Evolutionary conservation across 2,888 invertebrate genomes (phyloP).

Genomic region (Hololepta plana): DNA sequence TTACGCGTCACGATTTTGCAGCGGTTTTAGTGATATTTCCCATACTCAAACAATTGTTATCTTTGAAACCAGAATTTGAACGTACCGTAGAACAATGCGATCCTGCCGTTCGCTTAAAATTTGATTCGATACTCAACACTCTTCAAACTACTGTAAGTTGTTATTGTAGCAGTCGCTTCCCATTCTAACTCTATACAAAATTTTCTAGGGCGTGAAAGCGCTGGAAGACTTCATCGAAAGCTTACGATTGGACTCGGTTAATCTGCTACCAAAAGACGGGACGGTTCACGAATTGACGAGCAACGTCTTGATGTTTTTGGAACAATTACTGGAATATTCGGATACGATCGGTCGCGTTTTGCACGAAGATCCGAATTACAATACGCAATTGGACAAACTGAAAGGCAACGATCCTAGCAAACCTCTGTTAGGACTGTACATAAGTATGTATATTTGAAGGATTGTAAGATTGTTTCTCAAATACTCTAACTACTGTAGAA

Average conservation of each 20-base stretch:
- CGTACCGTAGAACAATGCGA: constrained; percentile 56
- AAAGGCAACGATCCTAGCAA: constrained; percentile 37
- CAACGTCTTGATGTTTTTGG: constrained; percentile 82
- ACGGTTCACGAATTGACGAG: constrained; percentile 94
- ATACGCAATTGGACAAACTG: constrained; percentile 32
- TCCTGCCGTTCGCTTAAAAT: constrained; percentile 46
- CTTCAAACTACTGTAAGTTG: constrained; percentile 52
- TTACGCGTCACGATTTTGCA: constrained; percentile 59
- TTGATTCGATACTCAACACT: constrained; percentile 53
- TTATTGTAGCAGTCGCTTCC: not conserved
- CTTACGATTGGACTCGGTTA: constrained; percentile 56
- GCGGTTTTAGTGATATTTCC: constrained; percentile 68
- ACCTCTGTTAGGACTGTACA: constrained; percentile 59
- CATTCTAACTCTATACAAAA: constrained; percentile 5
- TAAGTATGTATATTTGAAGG: constrained; percentile 42
- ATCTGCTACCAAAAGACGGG: constrained; percentile 85
- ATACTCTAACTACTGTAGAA: constrained; percentile 33
- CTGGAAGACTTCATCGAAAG: constrained; percentile 88
- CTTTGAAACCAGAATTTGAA: constrained; percentile 66
- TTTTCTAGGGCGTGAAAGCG: constrained; percentile 66
- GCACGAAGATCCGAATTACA: constrained; percentile 37
- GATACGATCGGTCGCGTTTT: constrained; percentile 57
- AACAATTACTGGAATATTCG: constrained; percentile 63
- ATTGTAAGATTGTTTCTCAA: constrained; percentile 2
- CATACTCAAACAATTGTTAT: constrained; percentile 57